Evolutionary conservation across 1,140 invertebrate genomes (phyloP), one percentile per base, ranked within the genome.

Genomic region (Formica selysi): DNA sequence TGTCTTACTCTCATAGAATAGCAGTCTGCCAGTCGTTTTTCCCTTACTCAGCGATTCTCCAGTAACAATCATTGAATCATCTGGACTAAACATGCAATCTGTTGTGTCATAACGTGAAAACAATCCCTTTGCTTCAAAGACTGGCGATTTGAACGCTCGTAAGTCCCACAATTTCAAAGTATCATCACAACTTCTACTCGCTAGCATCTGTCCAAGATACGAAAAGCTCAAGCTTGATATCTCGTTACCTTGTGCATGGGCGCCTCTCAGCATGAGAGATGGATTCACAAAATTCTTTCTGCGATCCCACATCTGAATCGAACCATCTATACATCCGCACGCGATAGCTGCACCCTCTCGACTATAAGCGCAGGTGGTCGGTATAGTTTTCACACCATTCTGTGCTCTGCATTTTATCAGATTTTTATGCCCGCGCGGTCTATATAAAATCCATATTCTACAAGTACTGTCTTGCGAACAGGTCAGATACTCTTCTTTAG

Each of bases 281-380:
- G 98, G 98, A 91, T 98, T 99, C 0, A 97, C 97, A 89, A 96
- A 97, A 91, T 96, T 97, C 92, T 97, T 97, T 59, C 99, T 96
- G 70, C 98, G 97, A 94, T 99, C 99, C 99, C 99, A 99, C 95
- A 99, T 97, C 94, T 99, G 99, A 89, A 99, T 97, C 0, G 98
- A 99, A 2, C 99, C 99, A 95, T 99, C 99, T 38, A 97, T 96
- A 93, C 99, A 99, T 0, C 97, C 99, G 76, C 98, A 98, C 0
- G 98, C 98, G 26, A 99, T 97, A 0, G 98, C 96, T 78, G 98
- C 97, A 0, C 99, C 99, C 94, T 99, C 99, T 79, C 97, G 95
- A 83, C 97, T 98, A 91, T 98, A 99, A 2, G 96, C 95, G 91
- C 98, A 98, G 0, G 98, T 95, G 0, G 98, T 98, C 0, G 99